Evolutionary conservation across 2,797 vertebrate genomes (phyloP).

Genomic region (Falco naumanni): DNA sequence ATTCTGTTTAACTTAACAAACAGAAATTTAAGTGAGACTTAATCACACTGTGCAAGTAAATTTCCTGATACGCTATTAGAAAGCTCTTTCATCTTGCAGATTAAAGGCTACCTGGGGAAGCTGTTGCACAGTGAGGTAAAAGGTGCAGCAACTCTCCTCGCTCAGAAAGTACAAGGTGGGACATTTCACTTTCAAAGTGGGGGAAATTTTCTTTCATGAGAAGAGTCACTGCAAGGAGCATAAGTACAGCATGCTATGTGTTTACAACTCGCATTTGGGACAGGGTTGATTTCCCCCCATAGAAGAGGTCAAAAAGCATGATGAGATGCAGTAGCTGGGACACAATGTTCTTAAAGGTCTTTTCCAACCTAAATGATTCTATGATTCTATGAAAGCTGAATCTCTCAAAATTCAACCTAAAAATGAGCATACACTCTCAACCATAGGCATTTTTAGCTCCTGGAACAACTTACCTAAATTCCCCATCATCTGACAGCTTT

Average conservation of each 20-base stretch:
- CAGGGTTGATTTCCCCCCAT: background rate
- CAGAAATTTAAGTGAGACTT: slow-evolving; percentile 38
- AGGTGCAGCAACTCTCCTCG: background rate
- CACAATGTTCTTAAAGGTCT: too few species aligned
- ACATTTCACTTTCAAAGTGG: slow-evolving; percentile 20
- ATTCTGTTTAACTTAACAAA: slow-evolving; percentile 19
- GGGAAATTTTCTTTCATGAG: background rate
- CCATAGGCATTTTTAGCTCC: slow-evolving; percentile 22
- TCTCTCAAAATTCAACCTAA: slow-evolving; percentile 9
- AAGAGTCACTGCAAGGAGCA: background rate
- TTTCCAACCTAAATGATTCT: too few species aligned
- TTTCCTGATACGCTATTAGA: slow-evolving; percentile 31
- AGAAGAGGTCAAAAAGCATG: background rate
- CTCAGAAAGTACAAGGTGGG: background rate
- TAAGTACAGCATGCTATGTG: background rate
- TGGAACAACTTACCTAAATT: slow-evolving; percentile 51
- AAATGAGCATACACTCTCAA: background rate
- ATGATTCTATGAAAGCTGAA: background rate
- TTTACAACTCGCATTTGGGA: background rate
- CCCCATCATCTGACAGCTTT: slow-evolving; percentile 35
- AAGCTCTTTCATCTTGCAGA: slow-evolving; percentile 56
- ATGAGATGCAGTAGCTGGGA: background rate
- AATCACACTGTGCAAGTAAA: slow-evolving; percentile 23
- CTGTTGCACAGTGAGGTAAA: background rate
- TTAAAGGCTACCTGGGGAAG: slow-evolving; percentile 55